These are phyloP conservation scores for Schizotus pectinicornis DNA, from an alignment of 2,888 invertebrate species.

Conservation along the genomic window DNA sequence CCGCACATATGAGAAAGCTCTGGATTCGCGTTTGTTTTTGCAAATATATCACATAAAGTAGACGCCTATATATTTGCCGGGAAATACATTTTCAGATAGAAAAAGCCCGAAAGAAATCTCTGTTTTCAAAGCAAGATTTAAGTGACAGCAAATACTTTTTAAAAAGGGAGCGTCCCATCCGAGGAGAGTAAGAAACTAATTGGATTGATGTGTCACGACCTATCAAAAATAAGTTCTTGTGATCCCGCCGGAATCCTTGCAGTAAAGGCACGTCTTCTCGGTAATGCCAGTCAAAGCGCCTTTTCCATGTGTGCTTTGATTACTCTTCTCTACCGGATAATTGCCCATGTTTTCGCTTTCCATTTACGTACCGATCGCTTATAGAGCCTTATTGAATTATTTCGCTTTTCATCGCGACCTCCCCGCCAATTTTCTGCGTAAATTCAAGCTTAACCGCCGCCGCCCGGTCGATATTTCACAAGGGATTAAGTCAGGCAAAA, in stretches of 20 bases:
- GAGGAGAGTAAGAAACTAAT: constrained; percentile 10
- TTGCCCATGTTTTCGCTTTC: constrained; percentile 1
- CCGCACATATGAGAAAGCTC: constrained; percentile 13
- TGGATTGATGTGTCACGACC: constrained; percentile 27
- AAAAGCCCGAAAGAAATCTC: background rate
- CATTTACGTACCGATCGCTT: background rate
- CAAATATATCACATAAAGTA: constrained; percentile 15
- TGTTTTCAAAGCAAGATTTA: background rate
- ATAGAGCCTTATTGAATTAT: constrained; percentile 11
- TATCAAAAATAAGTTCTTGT: constrained; percentile 20
- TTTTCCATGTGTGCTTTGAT: constrained; percentile 7
- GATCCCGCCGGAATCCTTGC: background rate
- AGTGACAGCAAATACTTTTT: constrained; percentile 5
- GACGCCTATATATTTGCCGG: constrained; percentile 1
- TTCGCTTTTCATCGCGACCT: constrained; percentile 6
- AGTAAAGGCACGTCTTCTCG: background rate
- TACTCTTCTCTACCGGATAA: constrained; percentile 7
- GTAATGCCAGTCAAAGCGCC: background rate
- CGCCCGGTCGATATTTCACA: constrained; percentile 18
- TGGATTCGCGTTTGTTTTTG: constrained; percentile 19
- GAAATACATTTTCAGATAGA: background rate
- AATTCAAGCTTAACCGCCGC: constrained; percentile 13
- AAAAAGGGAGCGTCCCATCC: background rate
- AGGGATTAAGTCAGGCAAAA: constrained; percentile 19
- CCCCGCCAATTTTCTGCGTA: constrained; percentile 5